These are phyloP conservation scores for Sarcophaga peregrina DNA, from an alignment of 1,140 invertebrate species.

Conservation along the genomic window DNA sequence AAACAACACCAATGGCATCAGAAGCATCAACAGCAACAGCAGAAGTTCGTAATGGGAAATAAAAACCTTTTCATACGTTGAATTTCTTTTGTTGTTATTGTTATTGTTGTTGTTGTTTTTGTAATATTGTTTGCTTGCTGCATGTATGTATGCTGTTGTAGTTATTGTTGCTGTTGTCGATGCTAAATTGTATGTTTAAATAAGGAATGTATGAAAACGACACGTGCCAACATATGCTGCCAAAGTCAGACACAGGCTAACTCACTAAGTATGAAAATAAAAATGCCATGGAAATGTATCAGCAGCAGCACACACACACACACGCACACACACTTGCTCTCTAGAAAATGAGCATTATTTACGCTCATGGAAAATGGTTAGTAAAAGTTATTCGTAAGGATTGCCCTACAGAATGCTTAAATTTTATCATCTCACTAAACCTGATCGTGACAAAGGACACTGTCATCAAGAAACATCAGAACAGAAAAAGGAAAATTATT, in stretches of 20 bases:
- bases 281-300: neutral
- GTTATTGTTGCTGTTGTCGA: neutral
- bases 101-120: conserved; percentile 5
- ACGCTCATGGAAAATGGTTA: no score
- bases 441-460: no score
- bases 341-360: no score
- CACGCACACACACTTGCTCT: no score
- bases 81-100: no score
- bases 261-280: conserved; percentile 28
- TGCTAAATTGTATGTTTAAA: neutral
- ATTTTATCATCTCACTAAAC: no score
- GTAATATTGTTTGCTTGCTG: neutral
- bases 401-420: no score
- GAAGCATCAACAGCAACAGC: neutral
- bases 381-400: no score
- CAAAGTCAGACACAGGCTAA: conserved; percentile 32
- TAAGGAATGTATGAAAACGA: conserved; percentile 38
- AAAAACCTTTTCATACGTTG: neutral
- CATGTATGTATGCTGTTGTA: neutral
- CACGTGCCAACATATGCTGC: conserved; percentile 39
- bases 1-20: neutral
- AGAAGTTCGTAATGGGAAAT: conserved; percentile 16
- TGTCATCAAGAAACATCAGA: no score
- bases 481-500: no score
- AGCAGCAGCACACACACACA: neutral